Evolutionary conservation across 2,888 invertebrate genomes (phyloP).

Genomic region (Ctena decussata): DNA sequence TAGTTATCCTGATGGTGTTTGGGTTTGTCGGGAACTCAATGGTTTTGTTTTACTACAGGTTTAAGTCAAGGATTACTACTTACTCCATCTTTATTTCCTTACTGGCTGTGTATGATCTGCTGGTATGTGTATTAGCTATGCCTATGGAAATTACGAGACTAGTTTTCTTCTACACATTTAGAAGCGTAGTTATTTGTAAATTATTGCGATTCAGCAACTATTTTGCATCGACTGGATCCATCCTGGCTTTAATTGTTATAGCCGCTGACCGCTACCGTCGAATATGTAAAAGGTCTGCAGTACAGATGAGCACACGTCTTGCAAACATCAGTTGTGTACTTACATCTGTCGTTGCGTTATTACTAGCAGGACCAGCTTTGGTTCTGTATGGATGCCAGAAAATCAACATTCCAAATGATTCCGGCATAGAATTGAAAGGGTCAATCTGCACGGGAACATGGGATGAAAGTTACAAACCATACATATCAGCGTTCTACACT

Average conservation of each 20-base stretch:
- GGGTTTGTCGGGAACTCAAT: not conserved
- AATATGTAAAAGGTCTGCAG: not conserved
- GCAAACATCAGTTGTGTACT: not conserved
- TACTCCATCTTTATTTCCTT: not conserved
- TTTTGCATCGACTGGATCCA: not conserved
- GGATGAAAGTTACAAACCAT: not conserved
- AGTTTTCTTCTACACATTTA: not conserved
- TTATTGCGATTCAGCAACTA: not conserved
- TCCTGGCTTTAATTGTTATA: not conserved
- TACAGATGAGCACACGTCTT: not conserved
- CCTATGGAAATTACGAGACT: not conserved
- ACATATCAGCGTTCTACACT: not conserved
- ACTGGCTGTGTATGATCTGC: not conserved
- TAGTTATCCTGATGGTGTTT: not conserved
- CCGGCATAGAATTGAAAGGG: not conserved
- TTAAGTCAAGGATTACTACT: not conserved
- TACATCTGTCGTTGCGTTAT: not conserved
- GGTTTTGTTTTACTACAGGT: not conserved
- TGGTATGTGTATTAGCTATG: not conserved
- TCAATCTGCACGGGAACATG: not conserved
- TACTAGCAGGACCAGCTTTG: not conserved
- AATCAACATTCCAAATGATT: not conserved
- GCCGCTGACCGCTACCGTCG: not conserved
- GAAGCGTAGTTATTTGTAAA: not conserved
- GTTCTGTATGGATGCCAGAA: not conserved